Evolutionary conservation across 1,140 invertebrate genomes (phyloP), one percentile per base, ranked within the genome.

Genomic region (Ips typographus): DNA sequence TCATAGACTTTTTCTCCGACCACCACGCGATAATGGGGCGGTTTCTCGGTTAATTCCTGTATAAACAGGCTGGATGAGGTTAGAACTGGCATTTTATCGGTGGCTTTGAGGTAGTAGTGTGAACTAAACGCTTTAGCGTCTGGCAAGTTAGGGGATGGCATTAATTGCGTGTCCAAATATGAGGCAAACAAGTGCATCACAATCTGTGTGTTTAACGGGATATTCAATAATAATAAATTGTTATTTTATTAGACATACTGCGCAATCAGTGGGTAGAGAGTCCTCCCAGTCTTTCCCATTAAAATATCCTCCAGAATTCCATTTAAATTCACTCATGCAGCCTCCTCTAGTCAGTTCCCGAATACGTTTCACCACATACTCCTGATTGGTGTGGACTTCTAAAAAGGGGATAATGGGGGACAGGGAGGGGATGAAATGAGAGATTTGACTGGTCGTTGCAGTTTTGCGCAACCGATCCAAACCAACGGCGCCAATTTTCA

Each of bases 141-240:
- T 4, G 91, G 90, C 74, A 83, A 82, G 81, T 89, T 90, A 0
- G 91, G 88, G 52, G 93, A 83, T 2, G 90, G 88, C 75, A 91
- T 88, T 3, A 94, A 79, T 78, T 92, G 87, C 2, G 89, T 89
- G 76, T 95, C 92, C 81, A 95, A 82, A 76, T 94, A 94, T 2
- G 89, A 88, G 57, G 90, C 90, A 51, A 94, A 85, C 51, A 93
- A 77, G 81, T 94, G 92, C 85, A 94, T 90, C n/a, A 94, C 82
- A 72, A 94, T 86, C 90, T 93, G 77, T 57, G 84, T 82, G 22
- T 22, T 22, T 22, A 22, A 22, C 22, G 22, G 36, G 57, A 58
- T 51, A 37, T 38, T 44, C 37, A 61, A 61, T 38, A 64, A 39
- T 8, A 22, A 52, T 22, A 43, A 42, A 40, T 69, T 42, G n/a